phyloP scores from a whole-genome alignment of 2,113 vertebrate genomes.

The Delphinus delphis region DNA sequence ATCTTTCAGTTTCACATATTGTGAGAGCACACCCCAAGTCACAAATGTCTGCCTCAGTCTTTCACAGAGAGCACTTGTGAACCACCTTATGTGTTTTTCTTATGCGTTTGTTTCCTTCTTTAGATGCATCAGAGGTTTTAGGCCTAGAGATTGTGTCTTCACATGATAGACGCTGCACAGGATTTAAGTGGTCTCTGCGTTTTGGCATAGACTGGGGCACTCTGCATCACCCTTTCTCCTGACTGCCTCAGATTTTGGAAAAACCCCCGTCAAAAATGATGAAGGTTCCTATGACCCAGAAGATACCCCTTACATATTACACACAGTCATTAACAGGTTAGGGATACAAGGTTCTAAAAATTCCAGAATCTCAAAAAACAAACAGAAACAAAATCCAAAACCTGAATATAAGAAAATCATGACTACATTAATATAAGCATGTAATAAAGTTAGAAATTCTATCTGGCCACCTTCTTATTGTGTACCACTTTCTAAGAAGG shows the following conservation, averaged over 20 bases:
- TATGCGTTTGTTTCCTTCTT: background rate
- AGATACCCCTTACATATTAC: background rate
- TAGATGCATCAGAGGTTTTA: rapidly evolving
- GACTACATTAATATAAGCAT: background rate
- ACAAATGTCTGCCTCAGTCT: background rate
- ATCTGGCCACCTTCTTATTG: background rate
- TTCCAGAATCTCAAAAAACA: background rate
- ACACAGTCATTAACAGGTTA: background rate
- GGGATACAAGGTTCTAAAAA: background rate
- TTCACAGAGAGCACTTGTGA: background rate
- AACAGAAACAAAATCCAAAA: background rate
- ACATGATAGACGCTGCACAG: rapidly evolving
- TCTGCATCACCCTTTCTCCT: background rate
- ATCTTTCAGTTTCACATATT: conserved; percentile 29
- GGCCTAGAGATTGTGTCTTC: background rate
- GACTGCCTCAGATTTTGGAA: background rate
- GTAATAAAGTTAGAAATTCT: background rate
- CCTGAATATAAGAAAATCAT: conserved; percentile 33
- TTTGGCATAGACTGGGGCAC: background rate
- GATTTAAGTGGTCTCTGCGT: background rate
- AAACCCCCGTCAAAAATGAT: background rate
- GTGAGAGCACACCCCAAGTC: background rate
- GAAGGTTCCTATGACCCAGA: background rate
- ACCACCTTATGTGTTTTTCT: background rate
- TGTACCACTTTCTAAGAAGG: background rate